Percentiles rank a stretch among this genome's conserved stretches.
These are phyloP conservation scores for Cataglyphis altisquamis DNA, from an alignment of 2,888 invertebrate genomes.

Conservation along the genomic window DNA sequence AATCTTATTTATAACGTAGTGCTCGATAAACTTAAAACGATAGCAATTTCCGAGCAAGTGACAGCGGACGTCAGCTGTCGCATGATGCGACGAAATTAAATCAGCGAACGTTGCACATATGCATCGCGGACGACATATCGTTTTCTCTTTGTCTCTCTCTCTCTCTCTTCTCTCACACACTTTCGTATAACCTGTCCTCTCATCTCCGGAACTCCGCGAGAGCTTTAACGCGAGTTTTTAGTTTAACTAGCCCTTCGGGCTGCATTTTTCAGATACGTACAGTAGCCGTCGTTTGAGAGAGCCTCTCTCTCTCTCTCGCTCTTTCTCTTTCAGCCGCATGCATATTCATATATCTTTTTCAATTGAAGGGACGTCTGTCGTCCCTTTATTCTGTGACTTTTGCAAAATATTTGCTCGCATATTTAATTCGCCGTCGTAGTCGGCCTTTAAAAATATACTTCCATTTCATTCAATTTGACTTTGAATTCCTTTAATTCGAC, in stretches of 20 bases:
- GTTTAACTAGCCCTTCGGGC: slow-evolving; percentile 56
- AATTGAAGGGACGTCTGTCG: slow-evolving; percentile 32
- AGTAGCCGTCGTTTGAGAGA: slow-evolving; percentile 20
- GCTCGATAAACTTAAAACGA: slow-evolving; percentile 60
- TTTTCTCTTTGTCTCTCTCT: slow-evolving; percentile 17
- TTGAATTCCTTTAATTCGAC: slow-evolving; percentile 39
- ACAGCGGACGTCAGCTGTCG: slow-evolving; percentile 58
- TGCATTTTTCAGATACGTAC: slow-evolving; percentile 49
- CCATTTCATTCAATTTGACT: slow-evolving; percentile 31
- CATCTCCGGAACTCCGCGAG: slow-evolving; percentile 14
- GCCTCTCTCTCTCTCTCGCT: slow-evolving; percentile 7
- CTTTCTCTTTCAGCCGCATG: slow-evolving; percentile 22
- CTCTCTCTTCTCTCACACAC: background rate
- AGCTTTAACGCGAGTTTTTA: slow-evolving; percentile 56
- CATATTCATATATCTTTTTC: slow-evolving; percentile 53
- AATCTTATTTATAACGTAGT: slow-evolving; percentile 34
- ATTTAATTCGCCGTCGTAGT: slow-evolving; percentile 35
- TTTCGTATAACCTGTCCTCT: background rate
- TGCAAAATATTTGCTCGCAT: slow-evolving; percentile 51
- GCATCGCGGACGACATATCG: slow-evolving; percentile 40
- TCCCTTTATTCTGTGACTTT: slow-evolving; percentile 38
- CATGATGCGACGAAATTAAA: slow-evolving; percentile 58
- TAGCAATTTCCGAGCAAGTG: slow-evolving; percentile 57
- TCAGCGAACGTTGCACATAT: slow-evolving; percentile 44
- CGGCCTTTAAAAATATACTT: slow-evolving; percentile 21